A percentile compares a stretch with the other conserved stretches of the same genome.
Conservation (phyloP, 2,113 vertebrate species). For the Vanacampus margaritifer region DNA sequence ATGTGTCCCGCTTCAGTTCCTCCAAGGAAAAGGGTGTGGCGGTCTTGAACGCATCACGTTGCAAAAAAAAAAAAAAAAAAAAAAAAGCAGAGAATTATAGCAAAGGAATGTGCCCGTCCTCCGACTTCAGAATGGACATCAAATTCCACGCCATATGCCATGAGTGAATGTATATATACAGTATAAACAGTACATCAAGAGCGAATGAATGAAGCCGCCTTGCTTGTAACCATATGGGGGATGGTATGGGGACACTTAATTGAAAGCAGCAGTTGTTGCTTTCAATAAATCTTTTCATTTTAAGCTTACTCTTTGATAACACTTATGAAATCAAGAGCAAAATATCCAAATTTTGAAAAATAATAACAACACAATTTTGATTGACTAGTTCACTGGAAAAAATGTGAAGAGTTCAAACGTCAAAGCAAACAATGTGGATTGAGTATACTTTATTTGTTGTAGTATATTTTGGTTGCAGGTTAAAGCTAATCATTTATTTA, state of each 20-base stretch:
- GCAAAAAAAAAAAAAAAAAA: background rate
- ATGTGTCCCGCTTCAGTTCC: slow-evolving; percentile 42
- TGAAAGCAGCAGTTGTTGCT: slow-evolving; percentile 71
- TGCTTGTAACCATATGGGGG: slow-evolving; percentile 36
- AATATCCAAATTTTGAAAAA: background rate
- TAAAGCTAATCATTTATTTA: too few relatives aligned
- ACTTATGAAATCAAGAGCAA: slow-evolving; percentile 34
- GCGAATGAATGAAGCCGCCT: background rate
- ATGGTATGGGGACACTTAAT: slow-evolving; percentile 58
- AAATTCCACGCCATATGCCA: slow-evolving; percentile 31
- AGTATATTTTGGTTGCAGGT: too few relatives aligned
- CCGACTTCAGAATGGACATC: slow-evolving; percentile 22
- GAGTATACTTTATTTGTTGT: too few relatives aligned
- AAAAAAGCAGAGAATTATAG: background rate
- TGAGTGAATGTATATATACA: background rate
- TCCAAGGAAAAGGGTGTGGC: slow-evolving; percentile 44
- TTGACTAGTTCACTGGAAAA: too few relatives aligned
- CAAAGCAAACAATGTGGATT: too few relatives aligned
- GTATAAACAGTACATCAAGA: background rate
- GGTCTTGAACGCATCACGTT: slow-evolving; percentile 29
- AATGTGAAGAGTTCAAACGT: too few relatives aligned
- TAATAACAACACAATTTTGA: background rate
- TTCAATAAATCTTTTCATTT: slow-evolving; percentile 68
- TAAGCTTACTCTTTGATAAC: slow-evolving; percentile 67
- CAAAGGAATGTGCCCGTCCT: background rate